These are phyloP conservation scores for Furcula furcula DNA, from an alignment of 2,888 invertebrate genomes.

Conservation along the genomic window DNA sequence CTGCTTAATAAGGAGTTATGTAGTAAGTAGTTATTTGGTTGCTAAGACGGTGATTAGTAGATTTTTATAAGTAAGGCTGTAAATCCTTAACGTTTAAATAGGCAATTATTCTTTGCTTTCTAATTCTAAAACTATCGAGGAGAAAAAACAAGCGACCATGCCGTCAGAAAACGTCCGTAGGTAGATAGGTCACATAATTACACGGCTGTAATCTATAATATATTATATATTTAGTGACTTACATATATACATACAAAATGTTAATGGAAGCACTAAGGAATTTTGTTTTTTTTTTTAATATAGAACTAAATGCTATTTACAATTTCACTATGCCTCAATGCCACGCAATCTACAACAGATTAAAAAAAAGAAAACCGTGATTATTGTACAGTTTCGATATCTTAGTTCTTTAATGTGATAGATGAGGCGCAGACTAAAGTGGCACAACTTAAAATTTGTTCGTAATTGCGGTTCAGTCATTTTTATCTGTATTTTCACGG, in stretches of 20 bases:
- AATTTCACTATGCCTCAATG: neutral
- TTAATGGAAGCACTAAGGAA: conserved; percentile 66
- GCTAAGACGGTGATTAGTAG: too few species aligned
- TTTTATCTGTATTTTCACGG: too few species aligned
- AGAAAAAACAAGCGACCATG: conserved; percentile 14
- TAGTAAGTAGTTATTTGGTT: too few species aligned
- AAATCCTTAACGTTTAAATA: conserved; percentile 6
- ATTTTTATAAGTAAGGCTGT: conserved; percentile 16
- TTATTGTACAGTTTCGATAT: conserved; percentile 24
- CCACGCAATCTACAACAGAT: too few species aligned
- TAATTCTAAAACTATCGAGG: conserved; percentile 7
- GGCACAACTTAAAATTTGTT: conserved; percentile 8
- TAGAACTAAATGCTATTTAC: conserved; percentile 36
- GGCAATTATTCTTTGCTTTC: conserved; percentile 14
- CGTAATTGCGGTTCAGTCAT: too few species aligned
- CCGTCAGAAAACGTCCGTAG: conserved; percentile 10
- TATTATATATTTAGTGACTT: conserved; percentile 21
- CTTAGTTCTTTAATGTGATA: conserved; percentile 20
- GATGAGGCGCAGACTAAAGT: conserved; percentile 13
- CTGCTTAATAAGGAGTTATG: too few species aligned
- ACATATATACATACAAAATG: conserved; percentile 14
- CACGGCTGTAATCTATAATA: too few species aligned
- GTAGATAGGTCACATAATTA: too few species aligned
- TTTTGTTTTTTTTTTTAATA: conserved; percentile 49
- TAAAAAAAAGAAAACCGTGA: too few species aligned